Base-by-base conservation (phyloP, 1,140 invertebrate species). In the Dryas iulia region DNA sequence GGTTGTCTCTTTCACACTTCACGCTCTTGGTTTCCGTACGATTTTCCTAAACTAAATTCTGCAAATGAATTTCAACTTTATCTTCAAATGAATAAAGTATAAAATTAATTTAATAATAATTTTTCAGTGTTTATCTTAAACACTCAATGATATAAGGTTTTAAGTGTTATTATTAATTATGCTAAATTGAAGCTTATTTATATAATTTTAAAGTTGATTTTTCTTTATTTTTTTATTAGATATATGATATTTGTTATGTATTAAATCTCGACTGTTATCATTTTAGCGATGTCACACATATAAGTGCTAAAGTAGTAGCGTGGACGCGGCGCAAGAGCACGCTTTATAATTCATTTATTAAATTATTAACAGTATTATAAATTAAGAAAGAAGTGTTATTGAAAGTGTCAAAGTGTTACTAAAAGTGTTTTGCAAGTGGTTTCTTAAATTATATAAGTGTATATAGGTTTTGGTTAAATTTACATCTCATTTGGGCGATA, bases 271-370 rank as follows among this genome's bases (percentile, higher is more conserved):
- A 68, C 70, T 81, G 82, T 87, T 87, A 89, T 89, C 86, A 80
- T 78, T 84, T 81, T 84, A 85, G 81, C 83, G 83, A 85, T 87
- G 87, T 89, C 82, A 84, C 84, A 86, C 82, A 71, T 72, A 72
- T 70, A 68, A 65, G 52, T 69, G 73, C 57, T 47, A 21, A 18
- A 47, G 39, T 47, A 47, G 68, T 78, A 87, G 74, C 78, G 59
- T 59, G 72, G 65, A 76, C 67, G 39, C 57, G 60, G 28, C 59
- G 69, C 59, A 57, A 57, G 69, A 39, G 64, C 47, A 66, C 57
- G 64, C 26, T 14, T n/a, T 28, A 66, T 26, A 52, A 66, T 28
- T 21, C 12, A 65, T 28, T 14, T n/a, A 31, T 31, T 18, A 59
- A 59, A 59, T 39, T 47, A 18, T 39, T 47, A 35, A 26, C 33